A percentile compares a stretch with the other conserved stretches of the same genome.
Conservation (phyloP, 2,797 vertebrate genomes). For the Sciurus vulgaris region DNA sequence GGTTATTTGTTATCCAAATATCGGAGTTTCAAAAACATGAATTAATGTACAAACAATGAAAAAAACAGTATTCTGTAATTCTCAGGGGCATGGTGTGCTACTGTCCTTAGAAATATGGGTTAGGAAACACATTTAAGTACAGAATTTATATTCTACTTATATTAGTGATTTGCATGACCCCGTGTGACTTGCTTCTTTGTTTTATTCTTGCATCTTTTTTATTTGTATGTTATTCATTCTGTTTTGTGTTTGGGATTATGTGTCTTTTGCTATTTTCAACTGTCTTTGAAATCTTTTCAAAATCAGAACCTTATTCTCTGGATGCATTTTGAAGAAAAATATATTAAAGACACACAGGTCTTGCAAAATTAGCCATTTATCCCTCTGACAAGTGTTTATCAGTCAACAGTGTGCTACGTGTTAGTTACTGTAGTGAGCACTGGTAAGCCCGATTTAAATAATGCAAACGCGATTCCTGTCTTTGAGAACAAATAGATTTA, state of each 20-base stretch:
- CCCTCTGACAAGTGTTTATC: slow-evolving; percentile 47
- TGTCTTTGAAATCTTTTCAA: slow-evolving; percentile 65
- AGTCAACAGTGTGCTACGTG: background rate
- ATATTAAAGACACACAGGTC: background rate
- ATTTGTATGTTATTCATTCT: slow-evolving; percentile 57
- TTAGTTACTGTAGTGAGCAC: background rate
- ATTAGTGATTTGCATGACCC: slow-evolving; percentile 61
- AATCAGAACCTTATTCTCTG: slow-evolving; percentile 44
- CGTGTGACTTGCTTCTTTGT: slow-evolving; percentile 59
- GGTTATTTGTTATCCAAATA: slow-evolving; percentile 82
- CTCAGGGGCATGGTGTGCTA: slow-evolving; percentile 51
- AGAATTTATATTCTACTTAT: slow-evolving; percentile 63
- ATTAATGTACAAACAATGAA: slow-evolving; percentile 67
- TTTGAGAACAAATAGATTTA: background rate
- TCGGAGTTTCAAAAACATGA: slow-evolving; percentile 79
- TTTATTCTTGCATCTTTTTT: slow-evolving; percentile 64
- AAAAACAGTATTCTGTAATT: slow-evolving; percentile 62
- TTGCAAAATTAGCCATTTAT: slow-evolving; percentile 28
- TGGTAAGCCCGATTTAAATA: background rate
- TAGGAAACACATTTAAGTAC: slow-evolving; percentile 51
- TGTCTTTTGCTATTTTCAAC: slow-evolving; percentile 49
- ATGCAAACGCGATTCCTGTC: background rate
- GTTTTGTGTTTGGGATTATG: slow-evolving; percentile 44
- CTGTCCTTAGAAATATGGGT: slow-evolving; percentile 70
- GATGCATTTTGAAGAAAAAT: slow-evolving; percentile 58